Conservation (phyloP, 2,888 invertebrate species). For the Rhamphomyia laevipes region DNA sequence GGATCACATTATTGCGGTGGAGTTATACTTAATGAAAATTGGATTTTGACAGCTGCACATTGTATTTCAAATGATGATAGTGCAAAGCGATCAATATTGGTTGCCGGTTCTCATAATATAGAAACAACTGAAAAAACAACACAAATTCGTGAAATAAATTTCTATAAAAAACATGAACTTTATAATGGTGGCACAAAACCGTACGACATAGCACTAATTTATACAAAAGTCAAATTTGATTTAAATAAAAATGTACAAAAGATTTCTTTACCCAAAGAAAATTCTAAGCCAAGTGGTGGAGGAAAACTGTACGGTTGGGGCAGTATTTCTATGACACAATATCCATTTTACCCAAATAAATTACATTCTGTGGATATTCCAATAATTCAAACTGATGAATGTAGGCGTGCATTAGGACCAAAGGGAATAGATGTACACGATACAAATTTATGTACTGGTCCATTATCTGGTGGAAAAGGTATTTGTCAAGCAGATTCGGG, state of each 20-base stretch:
- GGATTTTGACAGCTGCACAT: constrained; percentile 35
- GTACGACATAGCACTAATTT: constrained; percentile 33
- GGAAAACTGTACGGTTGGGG: constrained; percentile 35
- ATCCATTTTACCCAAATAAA: constrained; percentile 28
- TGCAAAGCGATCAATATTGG: constrained; percentile 27
- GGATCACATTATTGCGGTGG: constrained; percentile 33
- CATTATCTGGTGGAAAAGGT: constrained; percentile 31
- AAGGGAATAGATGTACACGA: constrained; percentile 22
- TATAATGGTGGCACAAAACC: constrained; percentile 32
- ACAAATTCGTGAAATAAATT: constrained; percentile 30
- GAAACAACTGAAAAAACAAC: constrained; percentile 15
- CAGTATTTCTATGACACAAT: constrained; percentile 31
- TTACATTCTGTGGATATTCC: constrained; percentile 30
- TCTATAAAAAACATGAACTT: constrained; percentile 28
- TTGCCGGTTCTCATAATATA: constrained; percentile 32
- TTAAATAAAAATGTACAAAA: constrained; percentile 28
- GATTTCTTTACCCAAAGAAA: constrained; percentile 26
- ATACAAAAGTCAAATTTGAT: constrained; percentile 26
- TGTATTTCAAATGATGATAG: constrained; percentile 25
- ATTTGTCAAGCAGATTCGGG: constrained; percentile 35
- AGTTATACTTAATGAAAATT: constrained; percentile 31
- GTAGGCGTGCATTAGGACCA: constrained; percentile 27
- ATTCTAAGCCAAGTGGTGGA: constrained; percentile 24
- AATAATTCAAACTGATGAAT: constrained; percentile 26
- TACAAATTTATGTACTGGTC: constrained; percentile 34